These are phyloP conservation scores for Macrosteles quadrilineatus DNA, from an alignment of 1,140 invertebrate genomes.

Conservation along the genomic window DNA sequence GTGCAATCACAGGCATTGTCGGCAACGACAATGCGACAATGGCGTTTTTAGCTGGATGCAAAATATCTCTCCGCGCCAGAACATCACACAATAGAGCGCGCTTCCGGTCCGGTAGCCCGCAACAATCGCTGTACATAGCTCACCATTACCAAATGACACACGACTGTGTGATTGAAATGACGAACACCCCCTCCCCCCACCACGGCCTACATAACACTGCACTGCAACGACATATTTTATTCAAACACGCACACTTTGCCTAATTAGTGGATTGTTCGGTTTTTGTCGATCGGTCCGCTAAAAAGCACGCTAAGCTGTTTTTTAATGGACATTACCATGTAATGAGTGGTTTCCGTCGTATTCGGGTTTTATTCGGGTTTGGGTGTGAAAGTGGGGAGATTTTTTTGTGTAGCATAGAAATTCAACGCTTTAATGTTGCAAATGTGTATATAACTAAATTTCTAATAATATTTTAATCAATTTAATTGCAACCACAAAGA, in stretches of 20 bases:
- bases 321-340: not conserved
- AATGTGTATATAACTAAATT: too few species aligned
- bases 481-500: too few species aligned
- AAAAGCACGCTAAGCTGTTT: slow-evolving; percentile 4
- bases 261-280: slow-evolving; percentile 5
- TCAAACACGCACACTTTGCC: slow-evolving; percentile 11
- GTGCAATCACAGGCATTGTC: slow-evolving; percentile 6
- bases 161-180: slow-evolving; percentile 19
- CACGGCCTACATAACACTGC: not conserved
- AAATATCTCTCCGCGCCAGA: slow-evolving; percentile 18
- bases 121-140: slow-evolving; percentile 27
- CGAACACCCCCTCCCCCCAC: not conserved
- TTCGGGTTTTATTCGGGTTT: too few species aligned
- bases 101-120: slow-evolving; percentile 25
- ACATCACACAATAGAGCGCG: slow-evolving; percentile 16
- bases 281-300: not conserved
- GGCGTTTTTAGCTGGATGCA: slow-evolving; percentile 14
- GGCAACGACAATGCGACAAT: not conserved
- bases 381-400: too few species aligned
- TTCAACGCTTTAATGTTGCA: too few species aligned
- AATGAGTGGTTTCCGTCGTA: not conserved
- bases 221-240: slow-evolving; percentile 5
- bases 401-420: too few species aligned
- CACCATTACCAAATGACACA: slow-evolving; percentile 28
- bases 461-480: too few species aligned